phyloP scores from a whole-genome alignment of 2,888 invertebrate species.

The Trissoscelio sp. region DNA sequence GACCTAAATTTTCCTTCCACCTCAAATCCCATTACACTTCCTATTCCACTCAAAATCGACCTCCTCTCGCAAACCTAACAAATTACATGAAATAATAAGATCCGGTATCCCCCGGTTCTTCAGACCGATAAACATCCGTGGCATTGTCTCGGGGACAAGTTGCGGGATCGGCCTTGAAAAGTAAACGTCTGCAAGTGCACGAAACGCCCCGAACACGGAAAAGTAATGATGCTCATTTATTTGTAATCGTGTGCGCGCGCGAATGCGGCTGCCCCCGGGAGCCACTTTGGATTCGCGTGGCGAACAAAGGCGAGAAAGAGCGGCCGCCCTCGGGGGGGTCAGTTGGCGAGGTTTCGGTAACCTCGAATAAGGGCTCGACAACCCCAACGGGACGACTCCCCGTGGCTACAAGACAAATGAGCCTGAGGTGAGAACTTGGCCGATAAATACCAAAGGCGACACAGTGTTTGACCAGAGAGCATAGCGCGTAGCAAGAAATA shows the following conservation, averaged over 20 bases:
- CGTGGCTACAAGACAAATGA: conserved; percentile 83
- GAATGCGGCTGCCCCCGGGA: conserved; percentile 51
- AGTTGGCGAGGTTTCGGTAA: conserved; percentile 74
- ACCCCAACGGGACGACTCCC: conserved; percentile 76
- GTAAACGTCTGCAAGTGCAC: conserved; percentile 50
- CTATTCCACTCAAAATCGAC: too few relatives aligned
- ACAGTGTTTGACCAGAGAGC: conserved; percentile 82
- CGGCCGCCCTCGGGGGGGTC: conserved; percentile 59
- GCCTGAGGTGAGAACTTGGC: conserved; percentile 83
- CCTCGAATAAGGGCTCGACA: conserved; percentile 70
- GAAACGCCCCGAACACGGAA: conserved; percentile 56
- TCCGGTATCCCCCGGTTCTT: too few relatives aligned
- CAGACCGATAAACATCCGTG: too few relatives aligned
- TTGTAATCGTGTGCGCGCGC: conserved; percentile 63
- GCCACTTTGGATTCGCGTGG: conserved; percentile 65
- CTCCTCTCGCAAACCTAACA: too few relatives aligned
- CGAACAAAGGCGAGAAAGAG: conserved; percentile 68
- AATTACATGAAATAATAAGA: too few relatives aligned
- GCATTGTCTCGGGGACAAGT: conserved; percentile 30
- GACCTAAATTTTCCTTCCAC: too few relatives aligned
- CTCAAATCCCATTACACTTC: too few relatives aligned
- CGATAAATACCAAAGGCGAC: conserved; percentile 84
- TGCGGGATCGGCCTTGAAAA: conserved; percentile 47
- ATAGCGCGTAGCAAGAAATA: conserved; percentile 81
- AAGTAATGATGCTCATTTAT: conserved; percentile 68